phyloP scores from a whole-genome alignment of 2,113 vertebrate species.

The Forbesichthys papilliferus region DNA sequence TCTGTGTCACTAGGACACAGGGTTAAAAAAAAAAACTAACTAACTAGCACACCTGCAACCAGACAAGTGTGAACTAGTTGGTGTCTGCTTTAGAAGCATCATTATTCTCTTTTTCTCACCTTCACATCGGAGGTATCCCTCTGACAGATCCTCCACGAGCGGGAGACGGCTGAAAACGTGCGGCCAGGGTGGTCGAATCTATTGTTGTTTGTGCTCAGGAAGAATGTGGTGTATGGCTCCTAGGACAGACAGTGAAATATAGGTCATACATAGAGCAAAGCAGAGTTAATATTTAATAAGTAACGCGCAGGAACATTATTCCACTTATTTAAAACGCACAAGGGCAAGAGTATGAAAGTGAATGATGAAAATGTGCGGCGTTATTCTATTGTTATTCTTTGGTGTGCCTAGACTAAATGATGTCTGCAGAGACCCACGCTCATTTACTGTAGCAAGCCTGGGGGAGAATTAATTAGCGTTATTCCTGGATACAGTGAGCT shows the following conservation, averaged over 20 bases:
- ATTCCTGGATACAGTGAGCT: slow-evolving; percentile 56
- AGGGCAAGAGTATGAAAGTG: slow-evolving; percentile 11
- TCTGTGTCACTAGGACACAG: too few species aligned
- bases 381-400: slow-evolving; percentile 52
- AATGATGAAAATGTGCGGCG: slow-evolving; percentile 33
- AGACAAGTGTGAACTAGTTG: too few species aligned
- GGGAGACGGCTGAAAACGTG: slow-evolving; percentile 88
- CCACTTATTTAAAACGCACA: slow-evolving; percentile 13
- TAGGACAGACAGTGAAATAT: slow-evolving; percentile 54
- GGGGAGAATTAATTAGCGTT: slow-evolving; percentile 75
- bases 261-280: not conserved
- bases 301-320: not conserved
- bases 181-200: slow-evolving; percentile 94
- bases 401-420: slow-evolving; percentile 45
- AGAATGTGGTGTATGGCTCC: slow-evolving; percentile 97
- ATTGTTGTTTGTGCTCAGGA: slow-evolving; percentile 87
- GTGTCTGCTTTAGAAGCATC: not conserved
- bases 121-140: slow-evolving; percentile 95
- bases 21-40: too few species aligned
- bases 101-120: slow-evolving; percentile 70
- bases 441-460: slow-evolving; percentile 57
- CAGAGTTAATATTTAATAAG: not conserved
- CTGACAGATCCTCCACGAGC: slow-evolving; percentile 96
- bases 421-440: slow-evolving; percentile 46
- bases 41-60: too few species aligned